Conservation (phyloP, 2,113 vertebrate genomes). For the Oophaga pumilio region DNA sequence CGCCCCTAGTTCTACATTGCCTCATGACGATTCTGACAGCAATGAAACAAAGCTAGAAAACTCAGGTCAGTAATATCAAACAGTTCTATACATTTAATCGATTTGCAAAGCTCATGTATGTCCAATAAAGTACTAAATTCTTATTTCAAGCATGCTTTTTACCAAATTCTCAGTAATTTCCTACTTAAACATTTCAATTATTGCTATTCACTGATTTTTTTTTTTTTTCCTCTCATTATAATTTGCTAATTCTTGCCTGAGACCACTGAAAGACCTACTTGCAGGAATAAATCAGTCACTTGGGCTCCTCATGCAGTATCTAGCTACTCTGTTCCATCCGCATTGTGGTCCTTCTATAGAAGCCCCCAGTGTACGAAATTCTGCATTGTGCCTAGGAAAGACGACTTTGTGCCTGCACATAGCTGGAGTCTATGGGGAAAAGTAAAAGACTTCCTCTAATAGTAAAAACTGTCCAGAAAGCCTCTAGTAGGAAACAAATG, state of each 20-base stretch:
- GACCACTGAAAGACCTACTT: neutral
- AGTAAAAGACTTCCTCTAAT: neutral
- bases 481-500: neutral
- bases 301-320: neutral
- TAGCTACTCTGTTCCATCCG: neutral
- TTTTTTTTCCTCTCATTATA: neutral
- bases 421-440: neutral
- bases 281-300: neutral
- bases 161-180: neutral
- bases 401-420: neutral
- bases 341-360: neutral
- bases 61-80: slow-evolving; percentile 20
- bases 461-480: neutral
- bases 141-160: neutral
- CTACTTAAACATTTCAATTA: neutral
- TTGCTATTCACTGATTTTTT: neutral
- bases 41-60: slow-evolving; percentile 42
- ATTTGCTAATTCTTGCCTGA: neutral
- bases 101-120: neutral
- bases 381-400: neutral
- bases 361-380: neutral
- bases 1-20: neutral
- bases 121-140: neutral
- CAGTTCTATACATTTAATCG: neutral
- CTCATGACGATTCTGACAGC: slow-evolving; percentile 50